Conservation (phyloP, 2,113 vertebrate species). For the Agapornis roseicollis region DNA sequence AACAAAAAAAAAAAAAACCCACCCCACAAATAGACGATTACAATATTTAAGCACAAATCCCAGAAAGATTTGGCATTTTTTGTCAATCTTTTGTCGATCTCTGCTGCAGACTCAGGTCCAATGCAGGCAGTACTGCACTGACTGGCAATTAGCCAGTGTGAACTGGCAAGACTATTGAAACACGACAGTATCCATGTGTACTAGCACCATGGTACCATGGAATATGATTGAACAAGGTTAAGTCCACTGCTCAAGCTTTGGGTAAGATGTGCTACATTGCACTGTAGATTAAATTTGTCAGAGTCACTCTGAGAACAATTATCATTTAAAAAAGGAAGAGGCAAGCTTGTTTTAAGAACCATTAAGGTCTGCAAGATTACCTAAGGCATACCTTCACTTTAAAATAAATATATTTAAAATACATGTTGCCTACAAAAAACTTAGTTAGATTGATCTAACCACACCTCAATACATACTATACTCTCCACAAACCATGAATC, state of each 20-base stretch:
- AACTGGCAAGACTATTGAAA: not conserved
- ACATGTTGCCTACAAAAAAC: not conserved
- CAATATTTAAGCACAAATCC: rapidly evolving
- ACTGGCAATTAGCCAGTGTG: not conserved
- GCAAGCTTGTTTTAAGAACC: not conserved
- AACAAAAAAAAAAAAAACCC: not conserved
- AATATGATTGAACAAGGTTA: rapidly evolving
- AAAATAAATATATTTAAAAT: not conserved
- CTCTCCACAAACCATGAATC: not conserved
- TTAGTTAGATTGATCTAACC: not conserved
- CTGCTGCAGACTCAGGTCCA: not conserved
- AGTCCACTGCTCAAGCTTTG: not conserved
- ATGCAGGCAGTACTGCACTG: not conserved
- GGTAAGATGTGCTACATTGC: not conserved
- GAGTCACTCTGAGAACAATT: not conserved
- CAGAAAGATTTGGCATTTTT: not conserved
- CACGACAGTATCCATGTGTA: not conserved
- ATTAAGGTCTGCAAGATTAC: not conserved
- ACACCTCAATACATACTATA: not conserved
- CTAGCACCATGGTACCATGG: not conserved
- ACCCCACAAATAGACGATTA: not conserved
- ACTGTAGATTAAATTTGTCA: not conserved
- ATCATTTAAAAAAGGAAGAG: not conserved
- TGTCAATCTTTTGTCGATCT: not conserved
- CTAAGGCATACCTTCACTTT: not conserved